A percentile compares a stretch with the other conserved stretches of the same genome.
phyloP scores from a whole-genome alignment of 2,888 invertebrate species.

The Rhimphoctona megacephalus region DNA sequence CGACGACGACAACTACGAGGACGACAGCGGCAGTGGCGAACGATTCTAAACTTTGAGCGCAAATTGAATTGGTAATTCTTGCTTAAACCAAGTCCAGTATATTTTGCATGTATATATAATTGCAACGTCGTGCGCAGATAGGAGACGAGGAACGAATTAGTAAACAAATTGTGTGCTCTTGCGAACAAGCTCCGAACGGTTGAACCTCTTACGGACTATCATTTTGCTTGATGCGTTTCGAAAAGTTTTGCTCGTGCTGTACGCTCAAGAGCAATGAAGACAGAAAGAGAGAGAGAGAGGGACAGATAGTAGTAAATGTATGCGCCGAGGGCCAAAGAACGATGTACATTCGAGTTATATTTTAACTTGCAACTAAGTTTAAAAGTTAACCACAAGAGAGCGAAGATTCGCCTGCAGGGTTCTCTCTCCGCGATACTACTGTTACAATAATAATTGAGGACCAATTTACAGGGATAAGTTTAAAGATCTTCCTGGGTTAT shows the following conservation, averaged over 20 bases:
- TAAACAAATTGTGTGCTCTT: slow-evolving; percentile 66
- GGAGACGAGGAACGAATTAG: slow-evolving; percentile 59
- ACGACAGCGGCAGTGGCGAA: slow-evolving; percentile 6
- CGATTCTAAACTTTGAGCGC: slow-evolving; percentile 34
- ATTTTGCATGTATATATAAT: slow-evolving; percentile 45
- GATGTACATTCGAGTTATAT: slow-evolving; percentile 76
- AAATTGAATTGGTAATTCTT: slow-evolving; percentile 66
- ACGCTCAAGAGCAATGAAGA: slow-evolving; percentile 18
- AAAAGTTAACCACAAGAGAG: slow-evolving; percentile 77
- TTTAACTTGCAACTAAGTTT: slow-evolving; percentile 81
- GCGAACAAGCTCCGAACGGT: slow-evolving; percentile 51
- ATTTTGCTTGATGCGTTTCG: slow-evolving; percentile 61
- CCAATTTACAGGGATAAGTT: slow-evolving; percentile 54
- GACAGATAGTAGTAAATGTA: slow-evolving; percentile 36
- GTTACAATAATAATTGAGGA: slow-evolving; percentile 63
- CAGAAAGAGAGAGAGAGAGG: slow-evolving; percentile 16
- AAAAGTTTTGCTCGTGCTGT: slow-evolving; percentile 47
- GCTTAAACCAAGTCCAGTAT: slow-evolving; percentile 56
- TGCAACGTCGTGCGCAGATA: slow-evolving; percentile 48
- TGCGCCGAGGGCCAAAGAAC: slow-evolving; percentile 51
- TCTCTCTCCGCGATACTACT: slow-evolving; percentile 51
- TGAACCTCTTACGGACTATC: slow-evolving; percentile 50
- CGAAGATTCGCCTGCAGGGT: slow-evolving; percentile 53
- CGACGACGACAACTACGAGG: slow-evolving; percentile 3
- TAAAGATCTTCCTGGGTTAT: slow-evolving; percentile 40